These are phyloP conservation scores for Anabacerthia variegaticeps DNA, from an alignment of 2,797 vertebrate species.

Conservation along the genomic window DNA sequence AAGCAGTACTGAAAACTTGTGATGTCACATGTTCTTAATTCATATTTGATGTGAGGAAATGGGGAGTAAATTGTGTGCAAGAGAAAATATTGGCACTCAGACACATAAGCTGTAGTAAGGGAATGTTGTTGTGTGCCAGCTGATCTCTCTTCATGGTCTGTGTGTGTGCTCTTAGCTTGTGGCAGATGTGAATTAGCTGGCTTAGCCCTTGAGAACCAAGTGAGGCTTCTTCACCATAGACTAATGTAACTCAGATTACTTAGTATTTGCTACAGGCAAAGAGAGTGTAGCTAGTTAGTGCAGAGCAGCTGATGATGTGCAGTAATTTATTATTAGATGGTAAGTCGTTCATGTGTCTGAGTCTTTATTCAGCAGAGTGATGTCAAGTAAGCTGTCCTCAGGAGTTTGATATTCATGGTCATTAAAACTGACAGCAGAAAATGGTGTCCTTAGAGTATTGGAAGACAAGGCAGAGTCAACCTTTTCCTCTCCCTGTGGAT, in stretches of 20 bases:
- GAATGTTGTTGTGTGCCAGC: not conserved
- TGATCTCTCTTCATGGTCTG: not conserved
- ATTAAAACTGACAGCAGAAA: not conserved
- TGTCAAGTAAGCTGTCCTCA: not conserved
- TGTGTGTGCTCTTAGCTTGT: conserved; percentile 19
- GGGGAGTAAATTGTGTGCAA: not conserved
- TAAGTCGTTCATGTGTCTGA: not conserved
- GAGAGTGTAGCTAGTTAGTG: not conserved
- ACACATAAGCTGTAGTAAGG: not conserved
- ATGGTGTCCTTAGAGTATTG: not conserved
- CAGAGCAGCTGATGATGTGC: not conserved
- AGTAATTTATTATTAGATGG: not conserved
- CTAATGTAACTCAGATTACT: not conserved
- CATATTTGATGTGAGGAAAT: not conserved
- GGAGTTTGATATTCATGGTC: not conserved
- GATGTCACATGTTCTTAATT: not conserved
- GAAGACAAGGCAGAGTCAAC: not conserved
- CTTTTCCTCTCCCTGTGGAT: not conserved
- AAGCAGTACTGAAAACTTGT: not conserved
- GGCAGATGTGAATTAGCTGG: conserved; percentile 30
- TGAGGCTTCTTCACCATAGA: not conserved
- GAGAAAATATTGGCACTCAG: not conserved
- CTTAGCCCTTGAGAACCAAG: not conserved
- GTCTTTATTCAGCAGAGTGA: not conserved
- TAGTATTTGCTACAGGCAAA: not conserved